Conservation (phyloP, 2,797 vertebrate genomes). For the Xenopus petersii region DNA sequence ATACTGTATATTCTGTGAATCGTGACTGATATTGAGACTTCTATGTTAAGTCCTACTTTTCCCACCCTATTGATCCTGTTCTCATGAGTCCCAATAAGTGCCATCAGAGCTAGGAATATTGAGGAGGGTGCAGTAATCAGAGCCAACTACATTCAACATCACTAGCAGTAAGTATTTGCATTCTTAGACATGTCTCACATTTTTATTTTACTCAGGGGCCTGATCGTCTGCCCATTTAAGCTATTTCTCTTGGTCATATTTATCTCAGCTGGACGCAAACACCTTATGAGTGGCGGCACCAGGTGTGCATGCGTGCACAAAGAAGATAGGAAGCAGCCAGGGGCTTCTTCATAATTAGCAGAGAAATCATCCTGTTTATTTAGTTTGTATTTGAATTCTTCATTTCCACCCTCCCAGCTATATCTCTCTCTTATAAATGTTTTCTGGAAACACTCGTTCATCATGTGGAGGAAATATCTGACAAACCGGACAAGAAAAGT, state of each 20-base stretch:
- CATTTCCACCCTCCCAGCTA: conserved; percentile 32
- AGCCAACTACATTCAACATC: background rate
- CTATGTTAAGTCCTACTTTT: no score
- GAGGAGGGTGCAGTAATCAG: background rate
- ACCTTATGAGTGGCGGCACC: conserved; percentile 35
- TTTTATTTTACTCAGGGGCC: conserved; percentile 24
- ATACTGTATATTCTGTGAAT: no score
- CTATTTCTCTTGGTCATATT: conserved; percentile 45
- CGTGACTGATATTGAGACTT: no score
- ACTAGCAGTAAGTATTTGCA: conserved; percentile 20
- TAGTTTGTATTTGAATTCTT: conserved; percentile 33
- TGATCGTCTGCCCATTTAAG: conserved; percentile 43
- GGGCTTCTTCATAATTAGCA: conserved; percentile 43
- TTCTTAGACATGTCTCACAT: conserved; percentile 17
- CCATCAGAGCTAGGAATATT: no score
- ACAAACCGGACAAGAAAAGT: conserved; percentile 27
- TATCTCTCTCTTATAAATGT: conserved; percentile 40
- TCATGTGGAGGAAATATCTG: conserved; percentile 41
- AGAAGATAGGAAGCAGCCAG: conserved; percentile 43
- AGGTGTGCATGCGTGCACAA: conserved; percentile 29
- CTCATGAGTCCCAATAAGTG: no score
- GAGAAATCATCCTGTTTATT: conserved; percentile 39
- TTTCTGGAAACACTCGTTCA: conserved; percentile 40
- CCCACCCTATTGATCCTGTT: no score
- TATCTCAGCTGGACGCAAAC: conserved; percentile 37